Percentiles rank a stretch among this genome's conserved stretches.
Evolutionary conservation across 2,888 invertebrate species (phyloP).

Genomic region (Orchesella flavescens): DNA sequence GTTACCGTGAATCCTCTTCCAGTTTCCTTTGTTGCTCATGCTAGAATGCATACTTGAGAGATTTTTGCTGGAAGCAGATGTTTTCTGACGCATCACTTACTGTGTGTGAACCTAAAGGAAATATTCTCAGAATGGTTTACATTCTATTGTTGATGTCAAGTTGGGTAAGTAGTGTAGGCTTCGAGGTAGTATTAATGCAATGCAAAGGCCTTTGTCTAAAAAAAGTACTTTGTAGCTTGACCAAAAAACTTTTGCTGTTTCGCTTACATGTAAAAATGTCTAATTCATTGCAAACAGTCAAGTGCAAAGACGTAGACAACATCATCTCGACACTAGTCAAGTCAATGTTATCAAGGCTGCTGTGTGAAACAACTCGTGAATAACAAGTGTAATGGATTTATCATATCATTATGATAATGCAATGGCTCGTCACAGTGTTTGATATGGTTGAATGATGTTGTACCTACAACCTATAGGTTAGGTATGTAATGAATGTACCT

Average conservation of each 20-base stretch:
- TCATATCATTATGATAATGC: not conserved
- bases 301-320: not conserved
- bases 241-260: no score
- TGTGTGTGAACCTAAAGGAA: constrained; percentile 1
- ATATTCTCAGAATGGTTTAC: no score
- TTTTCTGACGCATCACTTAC: constrained; percentile 14
- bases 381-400: not conserved
- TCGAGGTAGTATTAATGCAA: no score
- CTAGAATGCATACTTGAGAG: not conserved
- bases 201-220: no score
- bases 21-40: not conserved
- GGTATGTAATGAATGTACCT: no score
- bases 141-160: no score
- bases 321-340: not conserved
- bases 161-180: no score
- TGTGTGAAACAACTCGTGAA: constrained; percentile 8
- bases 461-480: no score
- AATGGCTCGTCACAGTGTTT: no score
- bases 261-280: no score
- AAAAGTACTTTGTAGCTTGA: no score
- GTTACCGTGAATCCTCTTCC: constrained; percentile 23
- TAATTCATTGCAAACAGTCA: not conserved
- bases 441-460: no score
- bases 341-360: constrained; percentile 1
- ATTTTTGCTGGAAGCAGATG: constrained; percentile 39